Evolutionary conservation across 2,113 vertebrate genomes (phyloP).

Genomic region (Aepyceros melampus): DNA sequence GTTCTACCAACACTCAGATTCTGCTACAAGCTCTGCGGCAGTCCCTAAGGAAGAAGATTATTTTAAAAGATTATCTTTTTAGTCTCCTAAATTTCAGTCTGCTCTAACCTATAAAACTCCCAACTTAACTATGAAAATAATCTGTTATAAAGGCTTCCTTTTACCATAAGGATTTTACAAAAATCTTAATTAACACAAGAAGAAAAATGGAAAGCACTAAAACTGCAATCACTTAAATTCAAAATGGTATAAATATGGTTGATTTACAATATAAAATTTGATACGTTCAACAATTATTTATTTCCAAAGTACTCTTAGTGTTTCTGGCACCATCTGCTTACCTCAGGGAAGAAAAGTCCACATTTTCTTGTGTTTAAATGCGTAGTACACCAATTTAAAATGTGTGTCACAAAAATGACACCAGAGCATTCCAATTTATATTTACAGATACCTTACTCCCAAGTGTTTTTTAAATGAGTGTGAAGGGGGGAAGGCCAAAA

Average conservation of each 20-base stretch:
- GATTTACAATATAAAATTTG: constrained; percentile 31
- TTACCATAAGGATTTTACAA: neutral
- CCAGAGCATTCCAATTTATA: constrained; percentile 57
- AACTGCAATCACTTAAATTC: neutral
- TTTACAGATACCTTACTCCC: constrained; percentile 49
- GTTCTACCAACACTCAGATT: neutral
- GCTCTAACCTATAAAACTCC: neutral
- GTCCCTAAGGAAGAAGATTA: neutral
- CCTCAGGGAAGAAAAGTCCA: constrained; percentile 54
- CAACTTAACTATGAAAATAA: neutral
- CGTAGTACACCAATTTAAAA: constrained; percentile 67
- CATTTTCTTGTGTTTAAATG: constrained; percentile 65
- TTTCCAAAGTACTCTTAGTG: constrained; percentile 37
- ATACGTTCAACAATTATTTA: constrained; percentile 56
- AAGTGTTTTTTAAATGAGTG: constrained; percentile 63
- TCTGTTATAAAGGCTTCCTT: neutral
- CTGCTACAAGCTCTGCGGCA: neutral
- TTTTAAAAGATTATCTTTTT: neutral
- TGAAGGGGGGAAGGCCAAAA: neutral
- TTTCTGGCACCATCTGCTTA: constrained; percentile 60
- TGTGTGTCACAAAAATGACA: constrained; percentile 54
- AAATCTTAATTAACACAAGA: constrained; percentile 40
- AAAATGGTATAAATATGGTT: constrained; percentile 24
- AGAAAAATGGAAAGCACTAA: neutral
- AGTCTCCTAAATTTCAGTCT: neutral